Percentiles rank a stretch among this genome's conserved stretches.
phyloP scores from a whole-genome alignment of 2,797 vertebrate species.

The Danio choprae region DNA sequence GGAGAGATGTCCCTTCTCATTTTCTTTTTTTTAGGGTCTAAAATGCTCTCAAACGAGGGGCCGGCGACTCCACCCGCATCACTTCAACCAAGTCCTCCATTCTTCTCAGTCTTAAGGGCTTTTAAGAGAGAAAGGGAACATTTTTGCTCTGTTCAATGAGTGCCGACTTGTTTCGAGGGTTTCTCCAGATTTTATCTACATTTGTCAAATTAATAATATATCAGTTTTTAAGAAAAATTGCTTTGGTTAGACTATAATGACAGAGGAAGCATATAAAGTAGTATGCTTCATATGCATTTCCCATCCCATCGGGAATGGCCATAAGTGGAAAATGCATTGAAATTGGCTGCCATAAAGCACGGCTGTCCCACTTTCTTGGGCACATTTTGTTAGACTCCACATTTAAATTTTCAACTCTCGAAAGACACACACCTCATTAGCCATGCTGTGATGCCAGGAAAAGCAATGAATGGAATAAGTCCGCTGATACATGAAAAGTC shows the following conservation, averaged over 20 bases:
- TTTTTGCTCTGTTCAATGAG: slow-evolving; percentile 17
- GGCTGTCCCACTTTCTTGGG: slow-evolving; percentile 49
- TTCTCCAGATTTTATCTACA: neutral
- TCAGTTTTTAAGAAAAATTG: neutral
- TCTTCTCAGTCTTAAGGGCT: slow-evolving; percentile 31
- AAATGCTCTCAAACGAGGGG: slow-evolving; percentile 12
- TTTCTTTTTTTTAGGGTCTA: slow-evolving; percentile 12
- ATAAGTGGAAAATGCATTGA: slow-evolving; percentile 34
- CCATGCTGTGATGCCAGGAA: slow-evolving; percentile 54
- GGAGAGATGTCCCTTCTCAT: slow-evolving; percentile 16
- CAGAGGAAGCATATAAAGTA: neutral
- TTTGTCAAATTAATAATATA: slow-evolving; percentile 8
- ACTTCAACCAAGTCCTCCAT: slow-evolving; percentile 7
- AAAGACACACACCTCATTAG: slow-evolving; percentile 63
- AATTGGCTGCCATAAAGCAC: slow-evolving; percentile 33
- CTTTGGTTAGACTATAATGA: neutral
- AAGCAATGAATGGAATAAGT: slow-evolving; percentile 54
- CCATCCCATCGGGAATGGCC: slow-evolving; percentile 5
- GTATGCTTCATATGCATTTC: slow-evolving; percentile 10
- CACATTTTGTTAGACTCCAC: slow-evolving; percentile 41
- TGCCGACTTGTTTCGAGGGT: neutral
- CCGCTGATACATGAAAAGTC: slow-evolving; percentile 57
- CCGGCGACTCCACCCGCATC: neutral
- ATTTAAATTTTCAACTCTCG: slow-evolving; percentile 59
- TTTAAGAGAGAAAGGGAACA: slow-evolving; percentile 17